These are phyloP conservation scores for Fistularia tabacaria DNA, from an alignment of 2,797 vertebrate species.

Conservation along the genomic window DNA sequence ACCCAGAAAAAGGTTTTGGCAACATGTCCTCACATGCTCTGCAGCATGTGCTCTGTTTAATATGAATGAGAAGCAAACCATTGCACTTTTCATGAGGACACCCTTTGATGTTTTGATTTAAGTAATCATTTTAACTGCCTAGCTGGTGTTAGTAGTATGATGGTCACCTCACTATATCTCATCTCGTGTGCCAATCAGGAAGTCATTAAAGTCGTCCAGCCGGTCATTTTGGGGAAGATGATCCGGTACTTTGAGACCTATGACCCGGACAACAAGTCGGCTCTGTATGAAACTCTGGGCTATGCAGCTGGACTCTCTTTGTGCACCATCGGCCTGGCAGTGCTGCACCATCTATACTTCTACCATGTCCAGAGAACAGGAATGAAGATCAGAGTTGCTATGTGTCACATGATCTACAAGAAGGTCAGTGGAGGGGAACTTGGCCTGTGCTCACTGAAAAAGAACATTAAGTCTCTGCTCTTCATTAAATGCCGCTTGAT, in stretches of 20 bases:
- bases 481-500: neutral
- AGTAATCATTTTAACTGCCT: too few relatives aligned
- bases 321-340: conserved; percentile 75
- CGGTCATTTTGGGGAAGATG: conserved; percentile 84
- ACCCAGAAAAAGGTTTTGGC: too few relatives aligned
- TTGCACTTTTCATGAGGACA: too few relatives aligned
- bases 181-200: conserved; percentile 70
- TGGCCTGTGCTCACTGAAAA: neutral
- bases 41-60: too few relatives aligned
- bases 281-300: conserved; percentile 64
- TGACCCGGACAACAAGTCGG: conserved; percentile 33
- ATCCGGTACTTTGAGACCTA: conserved; percentile 84
- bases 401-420: conserved; percentile 95
- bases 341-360: conserved; percentile 89
- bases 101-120: too few relatives aligned
- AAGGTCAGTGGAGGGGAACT: conserved; percentile 77
- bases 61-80: too few relatives aligned
- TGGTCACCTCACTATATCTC: too few relatives aligned
- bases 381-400: conserved; percentile 90
- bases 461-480: neutral
- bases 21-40: too few relatives aligned
- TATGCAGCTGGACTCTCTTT: conserved; percentile 76
- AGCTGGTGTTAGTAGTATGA: neutral
- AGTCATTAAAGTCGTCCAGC: conserved; percentile 81
- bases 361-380: conserved; percentile 86